Base-by-base conservation (phyloP, 2,888 invertebrate genomes). In the Oligia fasciuncula region DNA sequence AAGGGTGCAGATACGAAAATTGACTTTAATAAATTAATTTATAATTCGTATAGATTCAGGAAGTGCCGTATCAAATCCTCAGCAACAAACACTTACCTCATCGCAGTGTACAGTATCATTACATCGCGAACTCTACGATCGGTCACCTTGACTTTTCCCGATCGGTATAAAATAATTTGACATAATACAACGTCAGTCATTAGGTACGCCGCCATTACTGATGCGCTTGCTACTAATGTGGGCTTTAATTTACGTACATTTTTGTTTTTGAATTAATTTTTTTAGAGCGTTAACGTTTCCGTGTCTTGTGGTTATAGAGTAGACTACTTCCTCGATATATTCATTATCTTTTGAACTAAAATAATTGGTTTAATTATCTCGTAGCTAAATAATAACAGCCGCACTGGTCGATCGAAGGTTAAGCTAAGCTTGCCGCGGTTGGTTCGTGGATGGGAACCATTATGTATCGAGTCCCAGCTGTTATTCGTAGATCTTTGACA, bases 61-160 rank as follows among this genome's bases (percentile, higher is more conserved):
- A 60, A 66, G 1, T 79, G 57, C 76, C 81, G 70, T 83, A 82
- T 91, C 94, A 79, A 87, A 92, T 93, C 91, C 86, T 88, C 51
- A 40, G 8, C 17, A 70, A 78, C 35, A 68, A 51, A 57, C 14
- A 49, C 80, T 75, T 85, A 73, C n/a, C 8, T 73, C 40, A 73
- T 86, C 77, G 9, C 40, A 40, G 80, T 83, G 46, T 65, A 62
- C 74, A 84, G 88, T 90, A 93, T 94, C 94, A 94, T 95, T 94
- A 95, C 91, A 63, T 54, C 72, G 89, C 85, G 88, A 87, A 89
- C 89, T 88, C 91, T 89, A 91, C 93, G 93, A 95, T 95, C 94
- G 92, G 94, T 95, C 94, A 94, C 96, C 96, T 96, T 96, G 96
- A 96, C 96, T 96, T 96, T 96, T 96, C 94, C 92, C 94, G 93